A percentile compares a stretch with the other conserved stretches of the same genome.
Evolutionary conservation across 2,113 vertebrate genomes (phyloP).

Genomic region (Nycticryphes semicollaris): DNA sequence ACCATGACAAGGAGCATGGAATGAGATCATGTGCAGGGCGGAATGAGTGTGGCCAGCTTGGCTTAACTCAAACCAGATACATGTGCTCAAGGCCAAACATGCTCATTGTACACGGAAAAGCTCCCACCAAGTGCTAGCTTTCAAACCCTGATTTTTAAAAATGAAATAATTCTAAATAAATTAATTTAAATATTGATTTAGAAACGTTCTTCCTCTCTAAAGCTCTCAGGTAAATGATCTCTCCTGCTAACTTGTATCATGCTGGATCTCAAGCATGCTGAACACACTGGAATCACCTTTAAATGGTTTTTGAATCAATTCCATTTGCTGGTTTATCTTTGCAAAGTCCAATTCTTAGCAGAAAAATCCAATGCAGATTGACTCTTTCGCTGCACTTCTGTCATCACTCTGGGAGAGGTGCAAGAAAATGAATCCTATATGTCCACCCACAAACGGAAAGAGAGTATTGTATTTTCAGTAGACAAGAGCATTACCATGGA

Average conservation of each 20-base stretch:
- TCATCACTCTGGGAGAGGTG: background rate
- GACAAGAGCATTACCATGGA: background rate
- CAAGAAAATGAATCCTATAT: background rate
- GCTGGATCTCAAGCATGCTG: background rate
- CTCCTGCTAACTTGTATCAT: background rate
- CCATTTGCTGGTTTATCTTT: constrained; percentile 6
- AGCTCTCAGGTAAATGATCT: background rate
- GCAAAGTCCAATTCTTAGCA: background rate
- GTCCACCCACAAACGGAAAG: background rate
- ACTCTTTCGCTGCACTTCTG: background rate
- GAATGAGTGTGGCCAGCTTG: constrained; percentile 51
- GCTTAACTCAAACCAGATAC: constrained; percentile 53
- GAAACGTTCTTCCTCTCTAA: background rate
- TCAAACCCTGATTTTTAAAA: background rate
- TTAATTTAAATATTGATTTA: background rate
- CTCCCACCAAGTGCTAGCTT: constrained; percentile 14
- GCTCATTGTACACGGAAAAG: background rate
- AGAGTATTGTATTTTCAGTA: background rate
- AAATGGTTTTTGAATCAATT: background rate
- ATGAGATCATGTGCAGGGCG: constrained; percentile 47
- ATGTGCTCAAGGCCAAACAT: constrained; percentile 18
- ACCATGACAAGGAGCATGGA: constrained; percentile 29
- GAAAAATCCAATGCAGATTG: background rate
- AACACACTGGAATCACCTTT: background rate
- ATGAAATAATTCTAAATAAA: background rate